Evolutionary conservation across 2,113 vertebrate genomes (phyloP).

Genomic region (Callospermophilus lateralis): DNA sequence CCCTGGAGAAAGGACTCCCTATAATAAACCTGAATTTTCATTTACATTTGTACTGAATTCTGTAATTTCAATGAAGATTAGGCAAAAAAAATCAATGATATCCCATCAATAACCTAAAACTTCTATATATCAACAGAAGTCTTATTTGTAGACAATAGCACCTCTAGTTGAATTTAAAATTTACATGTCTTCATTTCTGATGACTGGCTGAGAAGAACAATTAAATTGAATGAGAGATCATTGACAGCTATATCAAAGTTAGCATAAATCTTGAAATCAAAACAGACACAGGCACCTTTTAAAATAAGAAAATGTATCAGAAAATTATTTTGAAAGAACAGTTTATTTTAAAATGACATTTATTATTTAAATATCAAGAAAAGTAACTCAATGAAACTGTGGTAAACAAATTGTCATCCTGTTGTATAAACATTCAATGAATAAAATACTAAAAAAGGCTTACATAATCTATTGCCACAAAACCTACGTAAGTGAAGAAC

Average conservation of each 20-base stretch:
- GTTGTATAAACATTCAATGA: background rate
- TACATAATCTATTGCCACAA: constrained; percentile 21
- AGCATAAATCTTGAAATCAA: constrained; percentile 32
- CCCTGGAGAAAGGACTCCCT: background rate
- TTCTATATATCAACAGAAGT: background rate
- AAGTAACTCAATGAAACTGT: constrained; percentile 42
- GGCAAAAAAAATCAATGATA: background rate
- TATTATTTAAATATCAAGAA: constrained; percentile 37
- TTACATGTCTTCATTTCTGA: background rate
- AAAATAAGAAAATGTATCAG: constrained; percentile 13
- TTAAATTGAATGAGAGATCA: constrained; percentile 2
- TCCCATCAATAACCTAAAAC: background rate
- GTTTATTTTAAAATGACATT: constrained; percentile 9
- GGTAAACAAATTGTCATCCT: constrained; percentile 42
- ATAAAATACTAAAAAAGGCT: constrained; percentile 44
- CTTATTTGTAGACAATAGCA: background rate
- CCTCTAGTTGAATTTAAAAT: constrained; percentile 37
- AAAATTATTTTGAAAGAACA: constrained; percentile 42
- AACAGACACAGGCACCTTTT: background rate
- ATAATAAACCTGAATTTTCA: background rate
- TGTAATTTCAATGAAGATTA: background rate
- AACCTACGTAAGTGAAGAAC: background rate
- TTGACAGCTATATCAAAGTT: background rate
- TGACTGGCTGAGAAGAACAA: background rate
- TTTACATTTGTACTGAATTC: background rate